Base-by-base conservation (phyloP, 1,140 invertebrate genomes). In the Wiebesia pumilae region DNA sequence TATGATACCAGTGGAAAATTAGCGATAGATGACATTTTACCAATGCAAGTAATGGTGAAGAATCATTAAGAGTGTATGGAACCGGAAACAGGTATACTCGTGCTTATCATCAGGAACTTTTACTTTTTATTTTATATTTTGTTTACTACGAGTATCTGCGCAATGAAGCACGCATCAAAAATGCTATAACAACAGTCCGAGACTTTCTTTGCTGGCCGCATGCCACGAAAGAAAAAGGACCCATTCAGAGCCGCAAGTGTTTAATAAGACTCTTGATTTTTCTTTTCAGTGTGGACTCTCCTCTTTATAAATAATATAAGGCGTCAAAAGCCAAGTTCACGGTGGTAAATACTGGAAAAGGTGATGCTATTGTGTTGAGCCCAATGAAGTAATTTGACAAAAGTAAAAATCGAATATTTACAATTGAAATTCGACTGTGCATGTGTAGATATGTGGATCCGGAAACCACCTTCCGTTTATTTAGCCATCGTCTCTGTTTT, bases 271-370 rank as follows among this genome's bases (percentile, higher is more conserved):
- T 54, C 19, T 6, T 47, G 19, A 14, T 54, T 16, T 54, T 54
- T 19, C 19, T 71, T 82, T 82, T 0, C 58, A 71, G 65, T 24
- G n/a, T 38, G 10, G 43, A 51, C 65, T 71, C 65, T 83, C 54
- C 33, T 43, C 51, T 75, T n/a, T 73, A 47, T 75, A 83, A 75
- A 83, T 47, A 83, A 83, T 73, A 71, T 47, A 73, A 54, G 7
- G 19, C 24, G 33, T 40, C 14, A 19, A 78, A 38, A 10, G 19
- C 51, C 16, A 54, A 58, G 54, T 58, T 58, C 3, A 58, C 3
- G 19, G 43, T 19, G 19, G 3, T 21, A 21, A 58, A 58, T 58
- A 47, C 12, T 58, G 19, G 10, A 58, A 58, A 58, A 58, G 10
- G 3, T 58, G 21, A 24, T 62, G 78, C 62, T 21, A 80, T 47